Conservation (phyloP, 2,113 vertebrate species). For the Haliaeetus leucogaster region DNA sequence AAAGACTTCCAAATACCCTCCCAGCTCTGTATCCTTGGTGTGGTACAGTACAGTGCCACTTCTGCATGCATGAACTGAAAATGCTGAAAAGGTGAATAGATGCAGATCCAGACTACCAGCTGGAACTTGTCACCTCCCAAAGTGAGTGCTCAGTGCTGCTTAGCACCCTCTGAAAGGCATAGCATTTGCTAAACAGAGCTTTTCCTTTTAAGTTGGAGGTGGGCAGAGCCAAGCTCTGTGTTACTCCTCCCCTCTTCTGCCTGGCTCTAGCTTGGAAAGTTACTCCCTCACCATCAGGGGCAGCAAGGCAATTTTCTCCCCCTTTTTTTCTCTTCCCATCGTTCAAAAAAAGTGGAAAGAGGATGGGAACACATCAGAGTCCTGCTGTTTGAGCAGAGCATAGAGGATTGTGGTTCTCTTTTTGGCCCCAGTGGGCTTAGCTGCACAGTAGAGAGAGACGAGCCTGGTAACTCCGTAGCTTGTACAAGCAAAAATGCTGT, state of each 20-base stretch:
- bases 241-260: neutral
- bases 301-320: neutral
- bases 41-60: neutral
- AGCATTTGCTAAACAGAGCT: neutral
- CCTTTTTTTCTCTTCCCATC: neutral
- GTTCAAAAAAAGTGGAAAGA: neutral
- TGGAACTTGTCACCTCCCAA: neutral
- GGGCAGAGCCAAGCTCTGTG: neutral
- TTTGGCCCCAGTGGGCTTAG: neutral
- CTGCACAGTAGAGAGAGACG: neutral
- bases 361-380: neutral
- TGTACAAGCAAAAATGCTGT: neutral
- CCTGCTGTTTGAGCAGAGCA: neutral
- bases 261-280: neutral
- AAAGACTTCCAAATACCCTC: conserved; percentile 39
- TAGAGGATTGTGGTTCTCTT: neutral
- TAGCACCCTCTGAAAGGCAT: neutral
- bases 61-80: neutral
- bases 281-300: neutral
- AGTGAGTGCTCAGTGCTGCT: neutral
- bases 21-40: neutral
- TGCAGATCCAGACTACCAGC: neutral
- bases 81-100: neutral
- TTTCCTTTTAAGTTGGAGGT: neutral
- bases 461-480: neutral